Evolutionary conservation across 2,113 vertebrate genomes (phyloP).

Genomic region (Microtus montanus): DNA sequence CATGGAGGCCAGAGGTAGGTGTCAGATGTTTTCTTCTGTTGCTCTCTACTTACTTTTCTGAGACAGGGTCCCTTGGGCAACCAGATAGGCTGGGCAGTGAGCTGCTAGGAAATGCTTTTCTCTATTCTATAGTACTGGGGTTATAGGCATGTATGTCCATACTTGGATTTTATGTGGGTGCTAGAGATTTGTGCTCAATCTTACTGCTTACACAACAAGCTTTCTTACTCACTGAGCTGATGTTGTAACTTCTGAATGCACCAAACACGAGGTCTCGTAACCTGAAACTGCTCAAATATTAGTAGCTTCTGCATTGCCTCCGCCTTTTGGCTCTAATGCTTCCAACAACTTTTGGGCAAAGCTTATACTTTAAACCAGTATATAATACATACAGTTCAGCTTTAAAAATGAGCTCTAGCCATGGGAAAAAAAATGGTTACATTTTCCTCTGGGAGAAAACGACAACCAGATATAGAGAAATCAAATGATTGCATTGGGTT

Average conservation of each 20-base stretch:
- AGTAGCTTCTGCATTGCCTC: background rate
- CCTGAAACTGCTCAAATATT: background rate
- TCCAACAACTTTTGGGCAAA: background rate
- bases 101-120: background rate
- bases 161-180: background rate
- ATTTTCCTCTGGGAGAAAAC: slow-evolving; percentile 30
- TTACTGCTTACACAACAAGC: background rate
- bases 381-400: background rate
- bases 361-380: background rate
- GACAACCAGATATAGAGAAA: slow-evolving; percentile 18
- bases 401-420: slow-evolving; percentile 1
- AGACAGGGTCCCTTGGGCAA: background rate
- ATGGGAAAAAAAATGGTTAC: background rate
- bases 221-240: background rate
- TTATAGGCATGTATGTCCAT: background rate
- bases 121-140: background rate
- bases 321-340: background rate
- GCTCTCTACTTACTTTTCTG: background rate
- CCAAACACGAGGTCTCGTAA: background rate
- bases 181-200: background rate
- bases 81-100: background rate
- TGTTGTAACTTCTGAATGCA: background rate
- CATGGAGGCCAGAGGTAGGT: background rate
- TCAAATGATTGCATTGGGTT: slow-evolving; percentile 14
- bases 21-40: background rate